Evolutionary conservation across 2,113 vertebrate species (phyloP).

Genomic region (Tetrao urogallus): DNA sequence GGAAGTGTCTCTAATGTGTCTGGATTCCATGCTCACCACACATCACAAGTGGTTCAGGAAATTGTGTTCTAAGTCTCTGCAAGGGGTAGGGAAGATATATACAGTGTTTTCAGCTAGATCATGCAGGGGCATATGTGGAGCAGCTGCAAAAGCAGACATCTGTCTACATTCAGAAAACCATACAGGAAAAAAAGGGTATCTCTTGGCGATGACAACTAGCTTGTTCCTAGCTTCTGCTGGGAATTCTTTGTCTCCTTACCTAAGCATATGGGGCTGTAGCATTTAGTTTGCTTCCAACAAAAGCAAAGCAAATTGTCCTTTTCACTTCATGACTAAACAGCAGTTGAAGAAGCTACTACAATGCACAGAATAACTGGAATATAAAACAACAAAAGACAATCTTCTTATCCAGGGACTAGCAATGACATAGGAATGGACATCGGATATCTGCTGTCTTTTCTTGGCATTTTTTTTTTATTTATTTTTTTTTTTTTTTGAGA

Average conservation of each 20-base stretch:
- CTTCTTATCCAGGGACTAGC: background rate
- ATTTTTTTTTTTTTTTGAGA: background rate
- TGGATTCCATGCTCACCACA: background rate
- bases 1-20: background rate
- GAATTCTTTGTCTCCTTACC: background rate
- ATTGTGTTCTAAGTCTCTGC: constrained; percentile 52
- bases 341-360: background rate
- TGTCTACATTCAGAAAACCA: background rate
- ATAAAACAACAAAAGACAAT: background rate
- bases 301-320: background rate
- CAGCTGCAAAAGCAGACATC: constrained; percentile 62
- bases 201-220: background rate
- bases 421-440: background rate
- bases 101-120: constrained; percentile 4
- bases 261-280: background rate
- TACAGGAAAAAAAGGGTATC: background rate
- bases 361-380: background rate
- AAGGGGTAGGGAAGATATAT: constrained; percentile 42
- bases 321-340: background rate
- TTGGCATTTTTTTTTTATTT: background rate
- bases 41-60: background rate
- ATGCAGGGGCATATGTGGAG: constrained; percentile 32
- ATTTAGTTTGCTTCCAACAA: background rate
- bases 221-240: background rate
- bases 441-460: background rate